Evolutionary conservation across 1,140 invertebrate genomes (phyloP).

Genomic region (Oedothorax gibbosus): DNA sequence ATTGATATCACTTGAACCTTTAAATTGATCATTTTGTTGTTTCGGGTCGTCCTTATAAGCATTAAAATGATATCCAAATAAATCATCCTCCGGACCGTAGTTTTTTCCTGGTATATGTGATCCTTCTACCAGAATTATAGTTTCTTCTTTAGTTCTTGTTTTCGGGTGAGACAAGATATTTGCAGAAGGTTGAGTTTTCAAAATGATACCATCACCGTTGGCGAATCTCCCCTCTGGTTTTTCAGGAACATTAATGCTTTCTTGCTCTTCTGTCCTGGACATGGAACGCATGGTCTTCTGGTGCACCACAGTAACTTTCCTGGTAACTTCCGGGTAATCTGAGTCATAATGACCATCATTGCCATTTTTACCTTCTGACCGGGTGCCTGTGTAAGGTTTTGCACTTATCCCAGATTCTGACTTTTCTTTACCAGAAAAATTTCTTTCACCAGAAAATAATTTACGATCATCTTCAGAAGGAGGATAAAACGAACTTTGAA

Average conservation of each 20-base stretch:
- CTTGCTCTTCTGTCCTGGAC: constrained; percentile 25
- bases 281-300: constrained; percentile 5
- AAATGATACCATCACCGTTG: neutral
- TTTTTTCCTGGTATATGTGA: constrained; percentile 30
- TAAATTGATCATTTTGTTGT: neutral
- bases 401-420: too few relatives aligned
- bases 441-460: too few relatives aligned
- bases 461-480: too few relatives aligned
- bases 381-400: too few relatives aligned
- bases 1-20: neutral
- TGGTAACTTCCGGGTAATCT: constrained; percentile 1
- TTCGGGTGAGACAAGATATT: neutral
- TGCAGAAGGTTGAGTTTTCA: neutral
- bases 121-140: constrained; percentile 25
- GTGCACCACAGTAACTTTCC: constrained; percentile 33
- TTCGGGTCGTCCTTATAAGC: neutral
- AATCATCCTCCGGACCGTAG: constrained; percentile 43
- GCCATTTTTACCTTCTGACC: too few relatives aligned
- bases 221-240: neutral
- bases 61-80: constrained; percentile 26
- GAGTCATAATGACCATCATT: too few relatives aligned
- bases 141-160: constrained; percentile 1
- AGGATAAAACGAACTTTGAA: too few relatives aligned
- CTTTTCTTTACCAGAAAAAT: too few relatives aligned
- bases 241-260: neutral